These are phyloP conservation scores for Triplophysa bombifrons DNA, from an alignment of 2,797 vertebrate species.

Conservation along the genomic window DNA sequence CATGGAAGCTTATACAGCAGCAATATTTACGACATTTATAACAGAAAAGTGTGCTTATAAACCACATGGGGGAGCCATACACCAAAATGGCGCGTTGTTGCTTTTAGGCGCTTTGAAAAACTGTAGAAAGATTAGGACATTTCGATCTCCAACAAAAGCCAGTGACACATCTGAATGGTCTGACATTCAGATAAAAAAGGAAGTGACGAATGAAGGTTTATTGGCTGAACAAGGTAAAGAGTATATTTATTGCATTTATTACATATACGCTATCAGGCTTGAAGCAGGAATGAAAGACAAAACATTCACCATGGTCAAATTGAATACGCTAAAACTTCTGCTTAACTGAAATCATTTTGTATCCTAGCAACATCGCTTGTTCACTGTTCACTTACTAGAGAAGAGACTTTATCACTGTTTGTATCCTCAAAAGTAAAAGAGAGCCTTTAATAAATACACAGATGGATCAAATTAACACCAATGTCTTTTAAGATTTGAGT, in stretches of 20 bases:
- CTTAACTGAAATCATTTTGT: constrained; percentile 28
- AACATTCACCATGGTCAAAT: constrained; percentile 8
- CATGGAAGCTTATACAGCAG: too few relatives aligned
- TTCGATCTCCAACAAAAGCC: not conserved
- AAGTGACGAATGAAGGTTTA: constrained; percentile 7
- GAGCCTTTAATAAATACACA: constrained; percentile 24
- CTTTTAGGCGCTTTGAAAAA: not conserved
- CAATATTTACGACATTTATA: too few relatives aligned
- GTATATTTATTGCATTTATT: not conserved
- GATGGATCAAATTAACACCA: constrained; percentile 21
- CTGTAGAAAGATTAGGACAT: not conserved
- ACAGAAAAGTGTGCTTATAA: too few relatives aligned
- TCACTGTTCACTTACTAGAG: constrained; percentile 12
- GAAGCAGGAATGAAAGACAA: constrained; percentile 4
- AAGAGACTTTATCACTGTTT: constrained; percentile 13
- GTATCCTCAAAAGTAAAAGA: not conserved
- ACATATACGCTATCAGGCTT: not conserved
- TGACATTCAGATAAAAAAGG: not conserved
- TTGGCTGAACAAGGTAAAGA: not conserved
- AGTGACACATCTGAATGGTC: not conserved
- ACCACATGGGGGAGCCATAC: too few relatives aligned
- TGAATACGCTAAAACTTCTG: constrained; percentile 10
- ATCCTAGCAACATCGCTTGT: constrained; percentile 45
- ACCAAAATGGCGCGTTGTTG: too few relatives aligned
- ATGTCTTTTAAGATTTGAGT: constrained; percentile 24